Evolutionary conservation across 2,888 invertebrate species (phyloP).

Genomic region (Hirudinaria manillensis): DNA sequence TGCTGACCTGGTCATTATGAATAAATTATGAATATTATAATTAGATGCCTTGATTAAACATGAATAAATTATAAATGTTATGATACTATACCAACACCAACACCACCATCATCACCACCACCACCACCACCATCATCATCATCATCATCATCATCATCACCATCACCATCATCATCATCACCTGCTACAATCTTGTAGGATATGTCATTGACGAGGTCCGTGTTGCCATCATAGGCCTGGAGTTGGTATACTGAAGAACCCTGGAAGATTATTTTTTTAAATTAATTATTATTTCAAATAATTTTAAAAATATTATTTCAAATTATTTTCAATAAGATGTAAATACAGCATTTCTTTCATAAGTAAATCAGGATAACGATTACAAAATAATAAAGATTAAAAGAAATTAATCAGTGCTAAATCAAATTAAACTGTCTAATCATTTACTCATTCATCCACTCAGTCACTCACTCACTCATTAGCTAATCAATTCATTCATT

Average conservation of each 20-base stretch:
- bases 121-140: constrained; percentile 12
- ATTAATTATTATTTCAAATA: neutral
- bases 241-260: neutral
- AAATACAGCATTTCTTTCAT: too few relatives aligned
- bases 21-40: too few relatives aligned
- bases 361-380: too few relatives aligned
- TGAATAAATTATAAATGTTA: too few relatives aligned
- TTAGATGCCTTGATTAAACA: too few relatives aligned
- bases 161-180: constrained; percentile 12
- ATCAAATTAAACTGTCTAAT: too few relatives aligned
- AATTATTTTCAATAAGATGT: too few relatives aligned
- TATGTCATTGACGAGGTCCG: neutral
- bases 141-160: constrained; percentile 15
- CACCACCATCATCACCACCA: neutral
- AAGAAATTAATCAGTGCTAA: too few relatives aligned
- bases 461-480: neutral
- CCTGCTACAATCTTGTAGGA: neutral
- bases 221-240: constrained; percentile 21
- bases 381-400: too few relatives aligned
- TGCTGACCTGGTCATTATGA: neutral
- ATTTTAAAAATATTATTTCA: too few relatives aligned
- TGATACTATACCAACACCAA: neutral
- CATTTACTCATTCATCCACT: neutral
- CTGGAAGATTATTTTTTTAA: constrained; percentile 9
- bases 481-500: neutral